Conservation (phyloP, 2,113 vertebrate species). For the Muntiacus reevesi region DNA sequence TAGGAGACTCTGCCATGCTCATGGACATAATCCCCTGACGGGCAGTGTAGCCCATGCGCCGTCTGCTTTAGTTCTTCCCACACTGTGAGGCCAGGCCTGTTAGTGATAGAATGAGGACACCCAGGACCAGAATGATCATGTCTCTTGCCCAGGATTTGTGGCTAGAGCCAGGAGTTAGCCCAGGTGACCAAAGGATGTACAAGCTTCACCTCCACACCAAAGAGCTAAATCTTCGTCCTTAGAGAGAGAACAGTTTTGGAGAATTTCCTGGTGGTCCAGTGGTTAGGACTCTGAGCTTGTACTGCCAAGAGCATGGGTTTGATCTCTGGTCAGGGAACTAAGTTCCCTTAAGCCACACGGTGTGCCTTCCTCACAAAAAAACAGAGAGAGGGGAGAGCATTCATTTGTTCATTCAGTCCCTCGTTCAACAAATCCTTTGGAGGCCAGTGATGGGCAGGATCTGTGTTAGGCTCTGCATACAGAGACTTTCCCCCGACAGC, state of each 20-base stretch:
- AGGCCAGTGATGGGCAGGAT: not conserved
- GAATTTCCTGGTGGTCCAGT: not conserved
- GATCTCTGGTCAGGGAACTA: not conserved
- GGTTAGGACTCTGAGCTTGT: not conserved
- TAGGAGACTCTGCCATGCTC: not conserved
- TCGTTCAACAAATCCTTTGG: not conserved
- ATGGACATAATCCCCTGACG: not conserved
- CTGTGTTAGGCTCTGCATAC: not conserved
- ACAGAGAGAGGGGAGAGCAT: not conserved
- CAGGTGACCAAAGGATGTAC: not conserved
- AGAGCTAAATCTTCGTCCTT: not conserved
- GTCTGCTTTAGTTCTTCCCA: not conserved
- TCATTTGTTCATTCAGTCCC: not conserved
- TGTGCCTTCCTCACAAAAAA: not conserved
- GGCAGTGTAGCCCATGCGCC: not conserved
- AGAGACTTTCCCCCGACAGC: not conserved
- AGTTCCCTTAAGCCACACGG: not conserved
- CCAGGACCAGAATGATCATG: not conserved
- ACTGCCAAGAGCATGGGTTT: not conserved
- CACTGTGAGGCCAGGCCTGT: not conserved
- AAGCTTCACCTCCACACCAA: not conserved
- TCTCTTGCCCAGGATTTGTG: not conserved
- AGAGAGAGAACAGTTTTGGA: not conserved
- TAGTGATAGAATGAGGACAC: not conserved
- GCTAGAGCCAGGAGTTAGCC: not conserved